Evolutionary conservation across 2,888 invertebrate species (phyloP).

Genomic region (Chalcis sispes): DNA sequence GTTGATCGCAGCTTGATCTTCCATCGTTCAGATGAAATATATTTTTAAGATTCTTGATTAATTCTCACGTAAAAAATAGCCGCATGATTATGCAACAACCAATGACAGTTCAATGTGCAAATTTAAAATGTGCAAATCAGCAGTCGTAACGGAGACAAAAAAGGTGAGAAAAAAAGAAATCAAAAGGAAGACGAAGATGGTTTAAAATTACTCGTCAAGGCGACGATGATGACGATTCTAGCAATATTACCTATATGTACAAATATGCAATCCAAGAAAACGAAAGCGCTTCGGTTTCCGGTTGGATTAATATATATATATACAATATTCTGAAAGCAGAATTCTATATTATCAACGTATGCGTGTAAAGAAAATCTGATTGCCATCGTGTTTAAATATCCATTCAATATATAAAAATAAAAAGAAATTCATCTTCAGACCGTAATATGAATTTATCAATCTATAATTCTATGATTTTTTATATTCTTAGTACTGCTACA

Average conservation of each 20-base stretch:
- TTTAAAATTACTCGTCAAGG: not conserved
- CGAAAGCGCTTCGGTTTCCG: constrained; percentile 5
- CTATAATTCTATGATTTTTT: too few relatives aligned
- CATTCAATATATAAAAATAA: too few relatives aligned
- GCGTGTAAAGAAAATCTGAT: not conserved
- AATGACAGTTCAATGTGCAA: constrained; percentile 55
- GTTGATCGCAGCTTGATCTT: constrained; percentile 65
- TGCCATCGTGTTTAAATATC: not conserved
- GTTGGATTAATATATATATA: not conserved
- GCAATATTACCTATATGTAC: too few relatives aligned
- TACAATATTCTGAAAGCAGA: not conserved
- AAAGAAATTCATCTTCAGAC: too few relatives aligned
- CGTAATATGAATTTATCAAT: too few relatives aligned
- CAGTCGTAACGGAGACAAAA: not conserved
- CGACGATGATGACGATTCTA: constrained; percentile 10
- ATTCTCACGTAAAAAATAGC: constrained; percentile 40
- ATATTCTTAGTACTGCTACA: too few relatives aligned
- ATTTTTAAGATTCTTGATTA: not conserved
- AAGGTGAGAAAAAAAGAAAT: too few relatives aligned
- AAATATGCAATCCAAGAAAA: not conserved
- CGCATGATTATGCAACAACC: constrained; percentile 57
- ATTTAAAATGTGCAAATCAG: constrained; percentile 43
- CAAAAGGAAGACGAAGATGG: constrained; percentile 13
- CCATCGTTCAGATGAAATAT: constrained; percentile 61
- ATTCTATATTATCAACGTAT: constrained; percentile 7